phyloP scores from a whole-genome alignment of 2,113 vertebrate species.

The Ctenomys sociabilis region DNA sequence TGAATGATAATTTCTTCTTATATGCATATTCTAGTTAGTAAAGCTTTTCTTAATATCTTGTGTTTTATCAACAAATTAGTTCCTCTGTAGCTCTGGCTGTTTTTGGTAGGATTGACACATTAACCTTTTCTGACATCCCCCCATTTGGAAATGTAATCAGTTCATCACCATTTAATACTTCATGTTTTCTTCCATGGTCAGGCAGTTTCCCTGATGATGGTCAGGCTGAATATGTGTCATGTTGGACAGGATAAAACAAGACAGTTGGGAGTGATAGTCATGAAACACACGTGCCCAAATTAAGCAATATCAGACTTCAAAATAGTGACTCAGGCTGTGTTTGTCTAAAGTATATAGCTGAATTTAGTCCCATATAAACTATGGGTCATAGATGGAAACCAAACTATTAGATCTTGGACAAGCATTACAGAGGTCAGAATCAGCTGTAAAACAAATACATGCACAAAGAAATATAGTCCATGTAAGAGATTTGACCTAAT shows the following conservation, averaged over 20 bases:
- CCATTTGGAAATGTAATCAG: not conserved
- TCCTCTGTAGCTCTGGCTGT: not conserved
- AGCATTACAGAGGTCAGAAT: not conserved
- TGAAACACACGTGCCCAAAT: not conserved
- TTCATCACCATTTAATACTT: not conserved
- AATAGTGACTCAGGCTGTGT: not conserved
- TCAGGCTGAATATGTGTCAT: not conserved
- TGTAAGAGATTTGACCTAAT: too few species aligned
- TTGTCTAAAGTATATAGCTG: not conserved
- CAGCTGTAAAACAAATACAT: not conserved
- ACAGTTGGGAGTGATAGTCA: not conserved
- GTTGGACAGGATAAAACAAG: not conserved
- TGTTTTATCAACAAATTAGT: not conserved
- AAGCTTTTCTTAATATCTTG: not conserved
- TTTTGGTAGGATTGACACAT: not conserved
- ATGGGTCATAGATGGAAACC: not conserved
- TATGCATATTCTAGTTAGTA: not conserved
- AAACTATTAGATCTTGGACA: not conserved
- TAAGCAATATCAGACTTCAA: not conserved
- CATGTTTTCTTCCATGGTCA: not conserved
- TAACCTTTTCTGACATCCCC: not conserved
- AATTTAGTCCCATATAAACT: not conserved
- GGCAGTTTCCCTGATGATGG: not conserved
- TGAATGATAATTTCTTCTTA: not conserved
- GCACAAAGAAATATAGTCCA: not conserved